phyloP scores from a whole-genome alignment of 2,797 vertebrate species.

The Sebastes matsubarae region DNA sequence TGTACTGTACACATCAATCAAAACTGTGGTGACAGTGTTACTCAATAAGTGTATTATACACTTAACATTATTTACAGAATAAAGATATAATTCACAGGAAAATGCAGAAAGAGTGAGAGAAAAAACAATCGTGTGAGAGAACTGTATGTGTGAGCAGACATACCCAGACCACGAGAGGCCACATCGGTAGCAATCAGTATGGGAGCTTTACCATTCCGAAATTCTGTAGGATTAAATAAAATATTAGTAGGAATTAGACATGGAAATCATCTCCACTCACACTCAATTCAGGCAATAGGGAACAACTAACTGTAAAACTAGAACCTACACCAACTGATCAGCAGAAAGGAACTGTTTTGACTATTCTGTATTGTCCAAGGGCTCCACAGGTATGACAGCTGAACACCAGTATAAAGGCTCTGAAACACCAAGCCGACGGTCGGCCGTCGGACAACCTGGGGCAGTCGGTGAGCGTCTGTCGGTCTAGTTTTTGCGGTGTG shows the following conservation, averaged over 20 bases:
- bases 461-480: no score
- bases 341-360: not conserved
- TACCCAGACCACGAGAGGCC: conserved; percentile 99
- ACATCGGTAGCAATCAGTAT: conserved; percentile 99
- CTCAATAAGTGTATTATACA: not conserved
- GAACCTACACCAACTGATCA: not conserved
- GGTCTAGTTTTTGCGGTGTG: no score
- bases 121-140: not conserved
- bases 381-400: not conserved
- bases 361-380: not conserved
- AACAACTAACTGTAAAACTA: not conserved
- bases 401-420: not conserved
- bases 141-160: conserved; percentile 76
- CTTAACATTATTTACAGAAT: not conserved
- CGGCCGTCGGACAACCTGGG: no score
- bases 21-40: not conserved
- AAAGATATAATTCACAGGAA: not conserved
- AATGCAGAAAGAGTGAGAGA: not conserved
- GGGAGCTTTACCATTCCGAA: conserved; percentile 96
- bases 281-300: not conserved
- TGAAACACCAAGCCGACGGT: no score
- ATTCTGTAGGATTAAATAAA: conserved; percentile 84
- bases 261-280: not conserved
- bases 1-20: not conserved
- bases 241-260: not conserved